Evolutionary conservation across 2,113 vertebrate genomes (phyloP), one percentile per base, ranked within the genome.

Genomic region (Baryphthengus martii): DNA sequence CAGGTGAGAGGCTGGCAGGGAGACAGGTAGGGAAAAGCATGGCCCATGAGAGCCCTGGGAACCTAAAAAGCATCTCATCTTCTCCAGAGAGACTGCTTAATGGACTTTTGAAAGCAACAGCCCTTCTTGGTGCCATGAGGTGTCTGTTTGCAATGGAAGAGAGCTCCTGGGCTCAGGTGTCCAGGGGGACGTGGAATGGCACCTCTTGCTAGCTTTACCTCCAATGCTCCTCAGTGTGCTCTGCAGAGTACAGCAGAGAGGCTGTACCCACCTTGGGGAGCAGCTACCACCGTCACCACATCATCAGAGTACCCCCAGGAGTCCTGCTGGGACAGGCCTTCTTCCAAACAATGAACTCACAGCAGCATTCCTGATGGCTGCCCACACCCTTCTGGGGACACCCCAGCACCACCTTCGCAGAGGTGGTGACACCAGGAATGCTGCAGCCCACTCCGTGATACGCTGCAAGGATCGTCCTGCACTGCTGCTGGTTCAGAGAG

Each of bases 1-100:
- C 56, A 86, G n/a, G 45, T 42, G 29, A 87, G n/a, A 56, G 21
- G 33, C 42, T 72, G 49, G 26, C 39, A 61, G 52, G 47, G 56
- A 84, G 50, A 93, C 31, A 61, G 0, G 0, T 19, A 44, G 0
- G 1, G 80, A 83, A 79, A 76, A 0, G 0, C 2, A 2, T 5
- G 39, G 50, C n/a, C 53, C 68, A 56, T 40, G 17, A 65, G 28
- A 63, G 62, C 18, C 55, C 25, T 33, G n/a, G 31, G 68, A 93
- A 89, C 7, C 21, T 40, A 25, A 37, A 11, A 37, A 77, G 25
- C 12, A 59, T 11, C 42, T 81, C 29, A 50, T 31, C 47, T 39
- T 86, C 72, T 59, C 42, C 73, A 82, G 33, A 72, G 33, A 63
- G 24, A 58, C 28, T 55, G 56, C 24, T 47, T 42, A 74, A 6